Conservation (phyloP, 1,140 invertebrate species). For the Himalopsyche phryganea region DNA sequence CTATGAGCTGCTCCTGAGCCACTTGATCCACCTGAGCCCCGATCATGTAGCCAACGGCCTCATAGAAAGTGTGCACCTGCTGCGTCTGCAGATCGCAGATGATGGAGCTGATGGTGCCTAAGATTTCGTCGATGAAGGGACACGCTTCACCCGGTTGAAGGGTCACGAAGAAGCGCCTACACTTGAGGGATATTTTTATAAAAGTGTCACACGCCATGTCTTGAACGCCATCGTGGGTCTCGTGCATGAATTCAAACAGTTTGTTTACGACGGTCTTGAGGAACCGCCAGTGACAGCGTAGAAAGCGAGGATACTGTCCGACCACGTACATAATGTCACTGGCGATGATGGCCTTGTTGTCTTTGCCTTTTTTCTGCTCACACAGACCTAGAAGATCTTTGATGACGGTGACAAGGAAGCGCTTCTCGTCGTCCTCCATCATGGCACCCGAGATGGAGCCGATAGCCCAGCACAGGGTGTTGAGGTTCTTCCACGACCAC, state of each 20-base stretch:
- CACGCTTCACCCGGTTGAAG: conserved; percentile 93
- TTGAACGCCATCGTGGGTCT: conserved; percentile 98
- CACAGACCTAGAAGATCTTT: conserved; percentile 97
- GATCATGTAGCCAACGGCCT: conserved; percentile 99
- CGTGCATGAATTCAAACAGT: conserved; percentile 99
- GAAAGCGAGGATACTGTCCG: conserved; percentile 98
- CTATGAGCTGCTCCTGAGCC: conserved; percentile 89
- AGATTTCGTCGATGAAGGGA: conserved; percentile 99
- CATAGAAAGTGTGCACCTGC: conserved; percentile 99
- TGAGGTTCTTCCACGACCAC: conserved; percentile 99
- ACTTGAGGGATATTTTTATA: conserved; percentile 99
- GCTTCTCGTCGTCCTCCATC: conserved; percentile 98
- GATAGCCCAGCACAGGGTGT: conserved; percentile 99
- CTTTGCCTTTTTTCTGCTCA: conserved; percentile 99
- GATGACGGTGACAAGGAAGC: conserved; percentile 98
- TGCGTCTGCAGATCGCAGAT: conserved; percentile 98
- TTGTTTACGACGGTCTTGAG: conserved; percentile 99
- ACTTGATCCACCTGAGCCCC: conserved; percentile 87
- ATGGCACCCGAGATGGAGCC: conserved; percentile 99
- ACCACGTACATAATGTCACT: conserved; percentile 99
- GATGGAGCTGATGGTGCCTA: conserved; percentile 92
- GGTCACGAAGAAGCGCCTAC: conserved; percentile 95
- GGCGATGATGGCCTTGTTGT: conserved; percentile 99
- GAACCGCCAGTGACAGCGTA: conserved; percentile 99
- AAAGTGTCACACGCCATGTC: conserved; percentile 99